Conservation (phyloP, 2,113 vertebrate species). For the Rhizomys pruinosus region DNA sequence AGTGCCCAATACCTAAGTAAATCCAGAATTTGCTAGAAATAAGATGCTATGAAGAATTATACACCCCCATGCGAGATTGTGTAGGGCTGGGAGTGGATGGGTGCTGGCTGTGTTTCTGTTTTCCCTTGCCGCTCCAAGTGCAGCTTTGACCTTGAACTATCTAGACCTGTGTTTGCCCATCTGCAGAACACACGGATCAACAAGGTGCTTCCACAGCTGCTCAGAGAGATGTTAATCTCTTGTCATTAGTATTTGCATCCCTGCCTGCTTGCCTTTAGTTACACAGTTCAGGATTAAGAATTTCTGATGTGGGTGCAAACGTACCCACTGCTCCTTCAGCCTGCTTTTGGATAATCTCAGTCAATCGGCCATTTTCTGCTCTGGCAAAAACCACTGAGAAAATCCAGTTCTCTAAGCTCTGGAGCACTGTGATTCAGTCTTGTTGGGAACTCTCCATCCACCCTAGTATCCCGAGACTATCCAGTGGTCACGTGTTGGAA, state of each 20-base stretch:
- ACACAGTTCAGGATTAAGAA: background rate
- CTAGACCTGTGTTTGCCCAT: background rate
- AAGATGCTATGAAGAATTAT: background rate
- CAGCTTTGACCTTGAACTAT: background rate
- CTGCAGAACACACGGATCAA: background rate
- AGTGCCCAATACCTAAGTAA: constrained; percentile 7
- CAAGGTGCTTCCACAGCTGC: background rate
- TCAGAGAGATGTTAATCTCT: background rate
- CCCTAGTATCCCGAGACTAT: too few relatives aligned
- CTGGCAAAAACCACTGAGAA: background rate
- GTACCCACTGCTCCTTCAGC: background rate
- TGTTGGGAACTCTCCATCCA: background rate
- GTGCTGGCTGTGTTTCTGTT: background rate
- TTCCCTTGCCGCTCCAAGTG: background rate
- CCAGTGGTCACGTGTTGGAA: too few relatives aligned
- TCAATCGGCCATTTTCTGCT: background rate
- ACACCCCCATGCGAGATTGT: background rate
- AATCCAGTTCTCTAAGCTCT: background rate
- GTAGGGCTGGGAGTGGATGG: background rate
- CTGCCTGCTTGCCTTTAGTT: background rate
- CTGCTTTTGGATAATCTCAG: background rate
- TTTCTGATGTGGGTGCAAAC: background rate
- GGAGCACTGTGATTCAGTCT: background rate
- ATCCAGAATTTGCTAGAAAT: background rate
- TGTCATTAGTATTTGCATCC: background rate